A percentile compares a stretch with the other conserved stretches of the same genome.
These are phyloP conservation scores for Scaptomyza pallida DNA, from an alignment of 1,140 invertebrate genomes.

Conservation along the genomic window DNA sequence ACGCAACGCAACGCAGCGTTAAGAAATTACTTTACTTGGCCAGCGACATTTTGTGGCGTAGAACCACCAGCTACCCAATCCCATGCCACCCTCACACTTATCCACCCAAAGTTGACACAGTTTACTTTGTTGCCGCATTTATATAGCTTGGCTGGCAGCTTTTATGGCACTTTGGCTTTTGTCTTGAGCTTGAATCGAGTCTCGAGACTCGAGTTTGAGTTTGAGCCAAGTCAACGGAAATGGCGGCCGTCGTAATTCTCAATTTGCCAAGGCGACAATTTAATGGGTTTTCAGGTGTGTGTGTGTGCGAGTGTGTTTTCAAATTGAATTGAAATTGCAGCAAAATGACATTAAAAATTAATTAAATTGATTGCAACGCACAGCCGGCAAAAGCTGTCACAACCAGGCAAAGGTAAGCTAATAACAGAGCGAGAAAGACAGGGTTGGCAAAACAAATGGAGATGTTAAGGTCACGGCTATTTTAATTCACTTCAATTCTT, in stretches of 20 bases:
- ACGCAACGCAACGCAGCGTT: slow-evolving; percentile 44
- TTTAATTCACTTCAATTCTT: slow-evolving; percentile 26
- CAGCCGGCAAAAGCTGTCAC: slow-evolving; percentile 43
- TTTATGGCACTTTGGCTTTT: slow-evolving; percentile 80
- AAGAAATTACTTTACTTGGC: slow-evolving; percentile 60
- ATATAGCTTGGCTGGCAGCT: slow-evolving; percentile 78
- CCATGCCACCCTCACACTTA: slow-evolving; percentile 3
- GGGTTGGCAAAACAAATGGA: background rate
- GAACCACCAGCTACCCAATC: slow-evolving; percentile 11
- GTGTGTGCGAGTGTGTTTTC: slow-evolving; percentile 61
- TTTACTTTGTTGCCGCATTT: slow-evolving; percentile 82
- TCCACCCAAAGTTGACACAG: slow-evolving; percentile 68
- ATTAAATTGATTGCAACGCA: slow-evolving; percentile 76
- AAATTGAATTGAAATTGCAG: slow-evolving; percentile 79
- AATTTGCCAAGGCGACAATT: slow-evolving; percentile 80
- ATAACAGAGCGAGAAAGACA: background rate
- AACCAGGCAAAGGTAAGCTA: slow-evolving; percentile 36
- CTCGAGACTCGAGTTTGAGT: slow-evolving; percentile 21
- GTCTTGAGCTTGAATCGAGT: slow-evolving; percentile 70
- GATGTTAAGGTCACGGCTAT: slow-evolving; percentile 21
- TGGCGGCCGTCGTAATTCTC: slow-evolving; percentile 73
- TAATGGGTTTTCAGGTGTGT: slow-evolving; percentile 76
- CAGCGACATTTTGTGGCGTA: slow-evolving; percentile 61
- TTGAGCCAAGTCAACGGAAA: slow-evolving; percentile 48
- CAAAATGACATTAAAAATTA: slow-evolving; percentile 80